Conservation (phyloP, 2,113 vertebrate genomes). For the Myotis brandtii region DNA sequence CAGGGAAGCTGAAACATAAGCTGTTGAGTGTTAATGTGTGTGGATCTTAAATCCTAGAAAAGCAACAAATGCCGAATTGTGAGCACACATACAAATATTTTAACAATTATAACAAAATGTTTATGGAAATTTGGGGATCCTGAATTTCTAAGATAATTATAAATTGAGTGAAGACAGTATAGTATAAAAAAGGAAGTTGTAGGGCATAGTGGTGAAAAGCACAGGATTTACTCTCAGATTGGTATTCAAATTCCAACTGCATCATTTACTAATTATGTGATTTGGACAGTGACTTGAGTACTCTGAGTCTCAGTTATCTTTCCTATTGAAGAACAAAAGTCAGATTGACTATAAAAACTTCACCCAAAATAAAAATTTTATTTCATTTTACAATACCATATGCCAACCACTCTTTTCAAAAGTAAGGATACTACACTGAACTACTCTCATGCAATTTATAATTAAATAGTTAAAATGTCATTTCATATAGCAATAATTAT, state of each 20-base stretch:
- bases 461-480: conserved; percentile 4
- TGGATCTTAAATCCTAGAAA: conserved; percentile 15
- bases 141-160: conserved; percentile 45
- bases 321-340: background rate
- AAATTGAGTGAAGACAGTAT: background rate
- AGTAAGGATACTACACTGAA: background rate
- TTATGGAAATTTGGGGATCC: background rate
- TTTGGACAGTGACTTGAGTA: background rate
- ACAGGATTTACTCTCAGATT: background rate
- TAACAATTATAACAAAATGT: background rate
- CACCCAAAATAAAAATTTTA: background rate
- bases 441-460: background rate
- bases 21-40: rapidly evolving
- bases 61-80: background rate
- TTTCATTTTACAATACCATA: background rate
- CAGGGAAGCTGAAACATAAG: conserved; percentile 51
- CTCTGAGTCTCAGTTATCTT: background rate
- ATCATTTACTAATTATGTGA: background rate
- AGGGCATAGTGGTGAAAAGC: background rate
- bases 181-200: background rate
- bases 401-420: background rate
- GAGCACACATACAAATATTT: background rate
- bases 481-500: background rate
- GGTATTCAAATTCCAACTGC: background rate
- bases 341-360: background rate